Percentiles rank a stretch among this genome's conserved stretches.
These are phyloP conservation scores for Heliconius cydno DNA, from an alignment of 2,888 invertebrate genomes.

Conservation along the genomic window DNA sequence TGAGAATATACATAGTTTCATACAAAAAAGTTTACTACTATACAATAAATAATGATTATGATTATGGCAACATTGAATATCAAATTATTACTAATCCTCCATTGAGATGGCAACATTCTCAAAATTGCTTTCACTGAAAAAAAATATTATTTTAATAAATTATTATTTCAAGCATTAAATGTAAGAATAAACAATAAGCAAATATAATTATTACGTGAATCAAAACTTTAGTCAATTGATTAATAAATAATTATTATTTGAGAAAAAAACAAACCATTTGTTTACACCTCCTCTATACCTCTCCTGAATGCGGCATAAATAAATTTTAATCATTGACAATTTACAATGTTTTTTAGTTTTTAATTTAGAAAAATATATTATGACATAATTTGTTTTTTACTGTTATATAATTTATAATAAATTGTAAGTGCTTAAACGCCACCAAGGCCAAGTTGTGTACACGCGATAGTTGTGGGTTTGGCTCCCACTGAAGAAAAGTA, in stretches of 20 bases:
- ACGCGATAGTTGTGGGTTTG: no score
- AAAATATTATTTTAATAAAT: background rate
- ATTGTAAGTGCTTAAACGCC: no score
- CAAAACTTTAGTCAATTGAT: background rate
- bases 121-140: slow-evolving; percentile 12
- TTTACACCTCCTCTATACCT: slow-evolving; percentile 40
- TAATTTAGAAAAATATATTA: no score
- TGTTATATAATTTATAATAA: no score
- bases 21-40: background rate
- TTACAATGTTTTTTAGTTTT: no score
- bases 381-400: no score
- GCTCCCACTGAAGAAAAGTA: no score
- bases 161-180: background rate
- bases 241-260: background rate
- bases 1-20: background rate
- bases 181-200: background rate
- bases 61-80: background rate
- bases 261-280: slow-evolving; percentile 17
- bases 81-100: background rate
- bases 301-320: slow-evolving; percentile 41
- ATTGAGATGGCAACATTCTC: background rate
- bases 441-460: no score
- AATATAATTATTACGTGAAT: no score
- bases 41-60: background rate
- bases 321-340: background rate